Percentiles rank a stretch among this genome's conserved stretches.
Evolutionary conservation across 2,797 vertebrate genomes (phyloP).

Genomic region (Limnodromus scolopaceus): DNA sequence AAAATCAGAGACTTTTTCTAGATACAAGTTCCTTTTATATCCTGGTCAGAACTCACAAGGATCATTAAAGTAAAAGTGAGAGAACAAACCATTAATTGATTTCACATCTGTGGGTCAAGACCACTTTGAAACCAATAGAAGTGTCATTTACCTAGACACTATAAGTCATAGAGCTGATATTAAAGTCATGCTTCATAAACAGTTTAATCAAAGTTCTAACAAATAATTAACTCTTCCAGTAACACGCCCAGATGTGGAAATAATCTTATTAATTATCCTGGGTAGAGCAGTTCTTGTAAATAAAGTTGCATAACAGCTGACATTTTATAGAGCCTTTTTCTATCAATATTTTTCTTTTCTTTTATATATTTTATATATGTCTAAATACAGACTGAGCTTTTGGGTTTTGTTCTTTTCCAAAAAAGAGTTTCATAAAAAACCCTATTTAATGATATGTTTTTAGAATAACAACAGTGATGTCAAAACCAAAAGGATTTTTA

Average conservation of each 20-base stretch:
- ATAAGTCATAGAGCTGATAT: neutral
- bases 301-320: neutral
- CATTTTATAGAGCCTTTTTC: neutral
- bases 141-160: neutral
- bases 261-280: slow-evolving; percentile 14
- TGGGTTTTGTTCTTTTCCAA: neutral
- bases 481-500: neutral
- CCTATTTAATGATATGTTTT: neutral
- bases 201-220: slow-evolving; percentile 8
- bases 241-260: slow-evolving; percentile 6
- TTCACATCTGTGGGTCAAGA: neutral
- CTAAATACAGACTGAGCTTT: neutral
- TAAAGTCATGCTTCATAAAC: neutral
- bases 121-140: neutral
- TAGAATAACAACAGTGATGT: neutral
- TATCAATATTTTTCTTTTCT: neutral
- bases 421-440: neutral
- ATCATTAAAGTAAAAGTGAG: slow-evolving; percentile 23
- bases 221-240: slow-evolving; percentile 51
- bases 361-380: neutral
- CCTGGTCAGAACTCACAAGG: neutral
- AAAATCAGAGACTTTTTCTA: neutral
- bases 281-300: neutral
- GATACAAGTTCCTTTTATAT: neutral
- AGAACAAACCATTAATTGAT: neutral